These are phyloP conservation scores for Dexiosoma caninum DNA, from an alignment of 2,888 invertebrate species.

Conservation along the genomic window DNA sequence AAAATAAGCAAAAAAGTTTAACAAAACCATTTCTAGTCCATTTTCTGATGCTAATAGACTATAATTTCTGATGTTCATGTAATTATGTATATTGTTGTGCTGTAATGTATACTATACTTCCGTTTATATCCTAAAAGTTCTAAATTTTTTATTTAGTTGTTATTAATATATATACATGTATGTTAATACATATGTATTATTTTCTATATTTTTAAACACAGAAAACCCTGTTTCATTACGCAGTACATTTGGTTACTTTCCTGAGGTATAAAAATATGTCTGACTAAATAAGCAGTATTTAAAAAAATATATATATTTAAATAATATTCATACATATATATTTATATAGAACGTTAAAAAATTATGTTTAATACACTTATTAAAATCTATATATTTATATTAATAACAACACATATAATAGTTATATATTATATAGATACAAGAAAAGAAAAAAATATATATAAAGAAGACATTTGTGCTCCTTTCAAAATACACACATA, in stretches of 20 bases:
- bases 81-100: too few relatives aligned
- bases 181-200: too few relatives aligned
- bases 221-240: background rate
- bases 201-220: background rate
- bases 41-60: too few relatives aligned
- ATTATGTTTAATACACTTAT: slow-evolving; percentile 30
- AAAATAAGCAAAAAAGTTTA: too few relatives aligned
- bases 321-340: too few relatives aligned
- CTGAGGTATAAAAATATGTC: slow-evolving; percentile 23
- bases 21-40: too few relatives aligned
- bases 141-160: too few relatives aligned
- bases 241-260: background rate
- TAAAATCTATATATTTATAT: slow-evolving; percentile 45
- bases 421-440: background rate
- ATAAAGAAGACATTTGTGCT: slow-evolving; percentile 42
- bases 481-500: background rate
- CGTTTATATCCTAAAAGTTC: too few relatives aligned
- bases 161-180: too few relatives aligned
- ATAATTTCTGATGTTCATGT: too few relatives aligned
- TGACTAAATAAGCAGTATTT: slow-evolving; percentile 37
- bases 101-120: too few relatives aligned
- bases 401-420: background rate
- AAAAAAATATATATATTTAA: background rate
- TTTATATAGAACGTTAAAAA: background rate
- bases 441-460: background rate